Evolutionary conservation across 2,888 invertebrate species (phyloP), one percentile per base, ranked within the genome.

Genomic region (Tillus elongatus): DNA sequence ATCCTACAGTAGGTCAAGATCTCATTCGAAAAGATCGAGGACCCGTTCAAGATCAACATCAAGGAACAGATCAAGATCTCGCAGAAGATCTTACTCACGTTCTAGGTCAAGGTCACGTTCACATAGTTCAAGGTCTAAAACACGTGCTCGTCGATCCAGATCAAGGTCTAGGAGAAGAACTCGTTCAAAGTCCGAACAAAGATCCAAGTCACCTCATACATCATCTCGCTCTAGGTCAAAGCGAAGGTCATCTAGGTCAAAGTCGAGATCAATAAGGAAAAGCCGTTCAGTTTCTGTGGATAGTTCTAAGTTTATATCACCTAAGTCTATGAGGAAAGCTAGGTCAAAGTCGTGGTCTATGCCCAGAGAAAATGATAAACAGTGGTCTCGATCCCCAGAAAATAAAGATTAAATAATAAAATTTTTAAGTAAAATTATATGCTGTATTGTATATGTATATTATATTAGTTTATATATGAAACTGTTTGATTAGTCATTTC

Each of bases 321-420:
- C 61, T 10, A 53, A 50, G 56, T 56, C 57, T 39, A 44, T 58
- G 35, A 46, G 52, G 13, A 54, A 61, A 26, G 62, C 61, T 1
- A 58, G 73, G 1, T 74, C 75, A 1, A 73, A 72, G 45, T 77
- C 77, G 10, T 77, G 78, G 76, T 78, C 79, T 0, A 54, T 74
- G 32, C 75, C 75, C 1, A 72, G 67, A 43, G 71, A 72, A 6
- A 47, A 66, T 39, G 49, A 51, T 28, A 50, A 51, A 33, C 73
- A 73, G 0, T 74, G 76, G 74, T 74, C 75, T 0, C 70, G 67
- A 43, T 69, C 70, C 35, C 72, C 71, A 13, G 51, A 48, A 35
- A 50, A 42, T 30, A 39, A 43, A n/a, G n/a, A n/a, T n/a, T n/a
- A n/a, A n/a, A n/a, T n/a, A n/a, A n/a, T n/a, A n/a, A n/a, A n/a